Conservation (phyloP, 2,797 vertebrate species). For the Sciurus vulgaris region DNA sequence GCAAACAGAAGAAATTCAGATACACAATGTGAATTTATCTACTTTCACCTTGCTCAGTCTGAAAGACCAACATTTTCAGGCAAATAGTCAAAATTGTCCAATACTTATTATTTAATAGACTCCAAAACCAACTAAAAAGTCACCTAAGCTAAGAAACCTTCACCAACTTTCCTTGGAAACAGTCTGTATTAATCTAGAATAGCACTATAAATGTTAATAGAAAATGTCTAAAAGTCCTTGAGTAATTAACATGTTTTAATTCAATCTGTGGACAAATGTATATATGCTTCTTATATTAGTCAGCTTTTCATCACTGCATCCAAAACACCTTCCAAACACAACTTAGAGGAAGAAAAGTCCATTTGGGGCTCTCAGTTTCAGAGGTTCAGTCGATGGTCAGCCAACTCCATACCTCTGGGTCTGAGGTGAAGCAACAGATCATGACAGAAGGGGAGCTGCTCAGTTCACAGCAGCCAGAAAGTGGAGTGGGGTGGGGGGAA, state of each 20-base stretch:
- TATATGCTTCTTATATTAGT: not conserved
- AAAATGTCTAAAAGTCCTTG: not conserved
- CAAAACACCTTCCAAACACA: no score
- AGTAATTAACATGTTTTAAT: constrained; percentile 39
- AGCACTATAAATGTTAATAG: not conserved
- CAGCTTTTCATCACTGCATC: no score
- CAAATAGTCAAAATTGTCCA: not conserved
- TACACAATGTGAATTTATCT: not conserved
- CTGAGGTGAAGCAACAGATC: no score
- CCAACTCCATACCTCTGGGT: not conserved
- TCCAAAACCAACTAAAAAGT: constrained; percentile 38
- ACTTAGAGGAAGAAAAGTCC: no score
- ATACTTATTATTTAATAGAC: not conserved
- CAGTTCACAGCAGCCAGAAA: no score
- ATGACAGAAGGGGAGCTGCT: no score
- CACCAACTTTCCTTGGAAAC: not conserved
- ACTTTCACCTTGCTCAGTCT: not conserved
- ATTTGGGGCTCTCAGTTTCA: no score
- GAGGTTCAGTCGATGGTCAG: no score
- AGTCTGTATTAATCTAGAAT: not conserved
- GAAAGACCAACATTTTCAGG: constrained; percentile 23
- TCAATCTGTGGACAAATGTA: constrained; percentile 6
- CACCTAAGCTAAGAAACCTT: not conserved
- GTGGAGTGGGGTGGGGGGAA: no score
- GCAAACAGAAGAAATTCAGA: not conserved